Conservation (phyloP, 2,113 vertebrate species). For the Vidua macroura region DNA sequence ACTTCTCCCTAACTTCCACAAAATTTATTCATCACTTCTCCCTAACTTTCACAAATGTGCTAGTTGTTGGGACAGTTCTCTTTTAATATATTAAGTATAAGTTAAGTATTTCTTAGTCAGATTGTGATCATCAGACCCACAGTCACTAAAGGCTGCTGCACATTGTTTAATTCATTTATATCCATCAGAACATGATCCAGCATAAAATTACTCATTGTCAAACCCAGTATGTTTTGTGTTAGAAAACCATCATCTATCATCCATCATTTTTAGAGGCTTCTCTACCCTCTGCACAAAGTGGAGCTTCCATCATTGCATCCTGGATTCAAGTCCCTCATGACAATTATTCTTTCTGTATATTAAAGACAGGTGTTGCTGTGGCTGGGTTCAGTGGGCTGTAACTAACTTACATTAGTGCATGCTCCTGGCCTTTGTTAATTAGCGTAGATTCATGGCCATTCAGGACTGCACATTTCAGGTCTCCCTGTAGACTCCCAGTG, state of each 20-base stretch:
- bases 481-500: neutral
- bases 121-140: neutral
- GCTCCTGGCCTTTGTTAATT: neutral
- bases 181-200: conserved; percentile 20
- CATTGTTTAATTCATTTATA: conserved; percentile 16
- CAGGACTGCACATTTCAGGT: neutral
- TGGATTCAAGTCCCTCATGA: conserved; percentile 29
- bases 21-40: conserved; percentile 19
- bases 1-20: neutral
- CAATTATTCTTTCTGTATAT: conserved; percentile 53
- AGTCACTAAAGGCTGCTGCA: conserved; percentile 6
- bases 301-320: conserved; percentile 38
- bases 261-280: conserved; percentile 54
- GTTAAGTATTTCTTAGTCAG: conserved; percentile 20
- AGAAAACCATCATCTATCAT: conserved; percentile 49
- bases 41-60: neutral
- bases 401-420: neutral
- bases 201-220: conserved; percentile 54
- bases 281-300: conserved; percentile 14
- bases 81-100: conserved; percentile 31
- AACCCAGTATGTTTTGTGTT: conserved; percentile 50
- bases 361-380: conserved; percentile 61
- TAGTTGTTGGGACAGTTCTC: neutral
- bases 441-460: neutral
- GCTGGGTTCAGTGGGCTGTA: conserved; percentile 16